Base-by-base conservation (phyloP, 2,113 vertebrate species). In the Pleuronectes platessa region DNA sequence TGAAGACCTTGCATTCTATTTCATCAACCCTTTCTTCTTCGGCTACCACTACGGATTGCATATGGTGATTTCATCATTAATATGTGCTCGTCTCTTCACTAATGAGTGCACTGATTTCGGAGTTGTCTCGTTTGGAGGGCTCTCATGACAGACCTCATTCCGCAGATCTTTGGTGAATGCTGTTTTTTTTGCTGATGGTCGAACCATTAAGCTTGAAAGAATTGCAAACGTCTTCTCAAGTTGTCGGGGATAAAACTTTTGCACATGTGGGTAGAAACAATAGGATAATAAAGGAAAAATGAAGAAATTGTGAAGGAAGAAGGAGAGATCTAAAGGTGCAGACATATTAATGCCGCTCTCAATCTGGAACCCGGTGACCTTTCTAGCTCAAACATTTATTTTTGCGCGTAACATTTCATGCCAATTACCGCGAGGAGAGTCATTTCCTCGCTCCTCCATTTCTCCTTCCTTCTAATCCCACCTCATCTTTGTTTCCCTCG, bases 1-100 rank as follows among this genome's bases (percentile, higher is more conserved):
- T 88, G 88, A 92, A 91, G 85, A 88, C 79, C 89, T 93, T 93
- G 83, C 90, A 88, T 89, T 88, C 84, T 73, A 84, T 93, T 92
- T 91, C 90, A 89, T 92, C 91, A 91, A 92, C 86, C 71, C 82
- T 84, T 87, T 90, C 82, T 64, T 84, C 84, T 54, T 54, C 82
- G 4, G 61, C 78, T 37, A 20, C 76, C 23, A 20, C 78, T 70
- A 68, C 11, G 37, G 35, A 71, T 83, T 86, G 76, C 82, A 73
- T 83, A 73, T 40, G 82, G 26, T 12, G 13, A 72, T 80, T 85
- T 76, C 37, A 83, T 87, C 83, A 85, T 86, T 81, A 69, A 89
- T 83, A 72, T 76, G 77, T 23, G 53, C 64, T 90, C 78, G 71
- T 88, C 67, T 65, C 67, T 51, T 81, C 66, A 42, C 86, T 92